Evolutionary conservation across 2,113 vertebrate genomes (phyloP), one percentile per base, ranked within the genome.

Genomic region (Phoenicopterus ruber): DNA sequence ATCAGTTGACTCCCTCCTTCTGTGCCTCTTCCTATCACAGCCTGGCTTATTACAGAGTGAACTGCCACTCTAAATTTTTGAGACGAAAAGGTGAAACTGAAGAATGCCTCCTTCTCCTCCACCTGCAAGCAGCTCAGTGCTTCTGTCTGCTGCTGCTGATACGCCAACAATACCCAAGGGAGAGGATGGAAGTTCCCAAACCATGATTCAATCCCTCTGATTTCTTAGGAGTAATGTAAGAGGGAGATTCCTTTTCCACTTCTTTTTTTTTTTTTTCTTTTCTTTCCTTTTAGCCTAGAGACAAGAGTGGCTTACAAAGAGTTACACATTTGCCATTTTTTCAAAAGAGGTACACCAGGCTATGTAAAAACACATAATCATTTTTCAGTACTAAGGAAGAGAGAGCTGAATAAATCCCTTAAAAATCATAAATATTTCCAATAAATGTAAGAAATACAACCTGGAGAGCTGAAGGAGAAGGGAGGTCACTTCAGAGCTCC

Each of bases 71-170:
- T 58, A 21, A 26, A 49, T 67, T 49, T 82, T 72, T 83, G 34
- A 89, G 36, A 52, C 19, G 4, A 67, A 31, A 66, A 38, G 7
- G 4, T 38, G 13, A 90, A 69, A 42, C 10, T 50, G 44, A 84
- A 54, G 36, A 54, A 73, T 61, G 24, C 3, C 15, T 38, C 55
- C 17, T 69, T 32, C 19, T 63, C 4, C 7, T 65, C 9, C 32
- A 84, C 20, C 20, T 46, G n/a, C 0, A 10, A 86, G 25, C 5
- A 55, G 10, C 13, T 21, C 1, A 2, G 2, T 61, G 22, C 7
- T 70, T 82, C 44, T 65, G 18, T 10, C 32, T 81, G 46, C 58
- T 72, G 17, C 54, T 81, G 38, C 12, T 59, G 10, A 14, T 59
- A 28, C 7, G 72, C 4, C 11, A 77, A 34, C 9, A 70, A 36